Evolutionary conservation across 2,888 invertebrate genomes (phyloP), one percentile per base, ranked within the genome.

Genomic region (Leptinotarsa tumamoca): DNA sequence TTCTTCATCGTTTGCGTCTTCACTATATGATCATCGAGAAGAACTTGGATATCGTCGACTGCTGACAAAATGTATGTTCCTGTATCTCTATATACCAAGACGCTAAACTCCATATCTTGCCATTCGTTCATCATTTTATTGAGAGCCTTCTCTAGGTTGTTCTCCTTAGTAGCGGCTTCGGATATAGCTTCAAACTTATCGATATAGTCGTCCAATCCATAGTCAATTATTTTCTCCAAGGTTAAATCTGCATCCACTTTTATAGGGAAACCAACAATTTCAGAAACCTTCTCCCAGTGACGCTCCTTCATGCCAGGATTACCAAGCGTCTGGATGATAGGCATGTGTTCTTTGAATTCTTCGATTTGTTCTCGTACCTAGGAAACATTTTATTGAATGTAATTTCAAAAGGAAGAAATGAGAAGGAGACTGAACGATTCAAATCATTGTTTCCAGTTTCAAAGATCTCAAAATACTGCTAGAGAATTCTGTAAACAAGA

Each of bases 1-100:
- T 97, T 97, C 89, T 98, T 95, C 97, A 98, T 98, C 0, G 98
- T 98, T 87, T 98, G 98, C 2, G 98, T 96, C 89, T 98, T 98
- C 13, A 98, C 95, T 81, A 98, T 95, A 87, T 98, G 98, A 87
- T 98, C 98, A 87, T 98, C 98, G 72, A 98, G 89, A 69, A 97
- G 89, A 52, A 97, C 90, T 88, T 98, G 98, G 85, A 98, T 97
- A 84, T 98, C 98, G 88, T 98, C 98, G 5, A 98, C 92, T 76
- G 96, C 93, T 0, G 97, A 95, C 78, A 98, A 90, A 81, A 98
- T 96, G 83, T 92, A 94, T 0, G 98, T 97, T 15, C 98, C 98
- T 10, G 97, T 96, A 87, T 96, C 95, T 83, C 96, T 92, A 84
- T 96, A 96, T 18, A 91, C 89, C 76, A 93, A 90, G 72, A 96